Conservation (phyloP, 2,797 vertebrate genomes). For the Lutjanus campechanus region DNA sequence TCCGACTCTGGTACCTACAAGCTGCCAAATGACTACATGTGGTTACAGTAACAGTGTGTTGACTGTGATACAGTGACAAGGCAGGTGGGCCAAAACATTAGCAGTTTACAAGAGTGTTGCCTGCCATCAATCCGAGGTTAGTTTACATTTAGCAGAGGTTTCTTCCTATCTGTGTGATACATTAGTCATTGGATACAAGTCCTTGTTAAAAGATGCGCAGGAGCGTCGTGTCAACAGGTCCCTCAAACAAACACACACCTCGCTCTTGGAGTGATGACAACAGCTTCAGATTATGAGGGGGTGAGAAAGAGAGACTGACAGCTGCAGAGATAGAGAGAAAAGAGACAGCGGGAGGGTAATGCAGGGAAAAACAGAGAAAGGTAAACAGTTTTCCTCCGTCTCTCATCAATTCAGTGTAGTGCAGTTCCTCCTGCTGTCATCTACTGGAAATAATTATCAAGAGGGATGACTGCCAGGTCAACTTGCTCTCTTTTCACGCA, state of each 20-base stretch:
- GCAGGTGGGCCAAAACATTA: slow-evolving; percentile 53
- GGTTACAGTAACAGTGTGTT: slow-evolving; percentile 30
- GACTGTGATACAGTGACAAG: slow-evolving; percentile 35
- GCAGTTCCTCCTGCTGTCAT: slow-evolving; percentile 77
- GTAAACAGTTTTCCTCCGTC: slow-evolving; percentile 70
- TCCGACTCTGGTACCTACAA: background rate
- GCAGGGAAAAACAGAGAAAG: slow-evolving; percentile 50
- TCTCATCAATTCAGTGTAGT: slow-evolving; percentile 63
- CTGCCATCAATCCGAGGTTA: slow-evolving; percentile 52
- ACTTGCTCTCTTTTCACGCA: slow-evolving; percentile 37
- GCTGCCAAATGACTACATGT: slow-evolving; percentile 37
- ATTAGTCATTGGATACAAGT: slow-evolving; percentile 71
- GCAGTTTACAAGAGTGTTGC: slow-evolving; percentile 15
- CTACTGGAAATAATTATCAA: slow-evolving; percentile 72
- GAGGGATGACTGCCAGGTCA: slow-evolving; percentile 68
- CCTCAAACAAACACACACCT: slow-evolving; percentile 70
- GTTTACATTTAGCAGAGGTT: slow-evolving; percentile 61
- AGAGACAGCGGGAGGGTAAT: slow-evolving; percentile 17
- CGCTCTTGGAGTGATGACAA: slow-evolving; percentile 64
- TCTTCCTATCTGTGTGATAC: slow-evolving; percentile 55
- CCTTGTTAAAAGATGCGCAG: slow-evolving; percentile 80
- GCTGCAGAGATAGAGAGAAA: slow-evolving; percentile 37
- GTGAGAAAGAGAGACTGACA: slow-evolving; percentile 80
- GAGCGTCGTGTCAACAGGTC: slow-evolving; percentile 61
- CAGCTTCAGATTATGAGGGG: slow-evolving; percentile 69